Conservation (phyloP, 2,113 vertebrate species). For the Hirundichthys speculiger region DNA sequence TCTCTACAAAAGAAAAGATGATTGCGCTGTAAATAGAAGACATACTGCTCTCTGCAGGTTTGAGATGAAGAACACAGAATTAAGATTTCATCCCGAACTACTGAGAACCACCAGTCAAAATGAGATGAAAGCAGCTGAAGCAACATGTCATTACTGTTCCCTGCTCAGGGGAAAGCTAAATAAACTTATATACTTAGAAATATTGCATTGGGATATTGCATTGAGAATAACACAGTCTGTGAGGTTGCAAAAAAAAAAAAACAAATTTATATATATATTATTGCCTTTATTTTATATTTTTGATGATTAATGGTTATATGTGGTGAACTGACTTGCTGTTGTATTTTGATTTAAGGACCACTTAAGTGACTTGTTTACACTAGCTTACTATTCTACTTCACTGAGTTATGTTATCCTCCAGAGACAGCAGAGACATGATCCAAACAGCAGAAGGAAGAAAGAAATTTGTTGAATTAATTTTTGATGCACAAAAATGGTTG, state of each 20-base stretch:
- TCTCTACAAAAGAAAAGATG: constrained; percentile 17
- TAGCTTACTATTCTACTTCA: fast-evolving
- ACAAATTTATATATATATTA: too few species aligned
- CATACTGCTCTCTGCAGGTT: constrained; percentile 3
- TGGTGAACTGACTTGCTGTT: too few species aligned
- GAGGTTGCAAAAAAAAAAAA: background rate
- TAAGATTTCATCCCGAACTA: background rate
- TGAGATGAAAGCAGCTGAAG: background rate
- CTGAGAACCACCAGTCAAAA: constrained; percentile 4
- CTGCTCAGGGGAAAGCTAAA: background rate
- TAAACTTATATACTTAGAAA: background rate
- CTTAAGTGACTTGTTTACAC: background rate
- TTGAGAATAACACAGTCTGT: background rate
- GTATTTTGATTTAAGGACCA: too few species aligned
- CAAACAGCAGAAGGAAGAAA: too few species aligned
- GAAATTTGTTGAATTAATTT: too few species aligned
- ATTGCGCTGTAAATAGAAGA: constrained; percentile 21
- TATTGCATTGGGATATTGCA: background rate
- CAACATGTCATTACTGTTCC: background rate
- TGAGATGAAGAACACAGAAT: constrained; percentile 19
- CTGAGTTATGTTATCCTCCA: too few species aligned
- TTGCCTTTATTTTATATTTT: too few species aligned
- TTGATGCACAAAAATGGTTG: too few species aligned
- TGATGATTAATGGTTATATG: too few species aligned
- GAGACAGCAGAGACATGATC: too few species aligned